A percentile compares a stretch with the other conserved stretches of the same genome.
Conservation (phyloP, 2,797 vertebrate species). For the Alfaro cultratus region DNA sequence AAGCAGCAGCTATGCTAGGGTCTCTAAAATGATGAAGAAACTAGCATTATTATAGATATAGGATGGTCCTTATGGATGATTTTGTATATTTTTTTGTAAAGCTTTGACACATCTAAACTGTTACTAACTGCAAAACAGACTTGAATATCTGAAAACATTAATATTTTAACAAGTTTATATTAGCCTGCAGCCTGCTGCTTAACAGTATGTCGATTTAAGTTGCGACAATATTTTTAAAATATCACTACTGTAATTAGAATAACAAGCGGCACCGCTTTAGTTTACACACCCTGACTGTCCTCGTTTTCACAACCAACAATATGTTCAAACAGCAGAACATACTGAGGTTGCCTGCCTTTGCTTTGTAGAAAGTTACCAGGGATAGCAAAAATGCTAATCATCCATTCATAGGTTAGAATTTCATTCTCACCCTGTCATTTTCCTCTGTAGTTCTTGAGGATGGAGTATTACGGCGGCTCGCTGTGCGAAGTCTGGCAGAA, state of each 20-base stretch:
- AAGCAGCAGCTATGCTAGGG: background rate
- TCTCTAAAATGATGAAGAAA: background rate
- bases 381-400: no score
- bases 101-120: background rate
- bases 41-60: background rate
- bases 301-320: background rate
- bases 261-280: background rate
- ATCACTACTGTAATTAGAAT: background rate
- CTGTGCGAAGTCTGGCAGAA: slow-evolving; percentile 86
- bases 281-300: background rate
- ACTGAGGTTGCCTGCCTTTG: background rate
- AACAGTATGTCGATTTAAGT: background rate
- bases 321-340: background rate
- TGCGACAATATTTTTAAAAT: background rate
- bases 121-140: background rate
- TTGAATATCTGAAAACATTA: background rate
- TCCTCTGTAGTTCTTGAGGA: slow-evolving; percentile 77
- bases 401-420: no score
- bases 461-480: slow-evolving; percentile 78
- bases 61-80: background rate
- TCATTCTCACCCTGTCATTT: background rate
- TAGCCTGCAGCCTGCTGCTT: background rate
- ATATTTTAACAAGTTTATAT: background rate
- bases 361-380: no score
- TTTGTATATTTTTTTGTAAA: background rate